Conservation (phyloP, 2,797 vertebrate genomes). For the Urophycis tenuis region DNA sequence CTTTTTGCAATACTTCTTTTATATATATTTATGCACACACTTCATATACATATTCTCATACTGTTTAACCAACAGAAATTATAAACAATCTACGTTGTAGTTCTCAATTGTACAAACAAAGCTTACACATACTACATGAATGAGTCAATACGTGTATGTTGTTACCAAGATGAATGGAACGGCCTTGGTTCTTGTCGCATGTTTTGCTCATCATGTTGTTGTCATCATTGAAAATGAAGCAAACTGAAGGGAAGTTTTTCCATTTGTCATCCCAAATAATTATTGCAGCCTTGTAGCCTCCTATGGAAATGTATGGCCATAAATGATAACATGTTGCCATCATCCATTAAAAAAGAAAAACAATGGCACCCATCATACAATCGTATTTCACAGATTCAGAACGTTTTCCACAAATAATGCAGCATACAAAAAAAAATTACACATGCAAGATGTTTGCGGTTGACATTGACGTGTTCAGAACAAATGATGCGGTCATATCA, state of each 20-base stretch:
- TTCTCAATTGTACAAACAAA: constrained; percentile 11
- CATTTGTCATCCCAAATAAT: no score
- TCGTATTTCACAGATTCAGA: constrained; percentile 39
- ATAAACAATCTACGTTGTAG: not conserved
- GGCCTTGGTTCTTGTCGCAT: no score
- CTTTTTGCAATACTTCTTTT: not conserved
- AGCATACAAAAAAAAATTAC: constrained; percentile 36
- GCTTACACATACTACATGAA: constrained; percentile 26
- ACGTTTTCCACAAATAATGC: constrained; percentile 46
- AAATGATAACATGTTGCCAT: constrained; percentile 18
- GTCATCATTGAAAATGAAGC: constrained; percentile 8
- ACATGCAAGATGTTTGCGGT: constrained; percentile 54
- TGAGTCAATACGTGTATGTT: constrained; percentile 18
- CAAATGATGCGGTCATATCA: constrained; percentile 40
- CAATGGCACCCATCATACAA: constrained; percentile 40
- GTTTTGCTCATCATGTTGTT: constrained; percentile 12
- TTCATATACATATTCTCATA: not conserved
- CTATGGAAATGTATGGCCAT: constrained; percentile 13
- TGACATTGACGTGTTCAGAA: constrained; percentile 28
- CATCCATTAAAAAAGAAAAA: constrained; percentile 38
- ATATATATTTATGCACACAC: not conserved
- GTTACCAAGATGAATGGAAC: not conserved
- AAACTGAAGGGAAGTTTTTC: not conserved
- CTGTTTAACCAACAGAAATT: not conserved
- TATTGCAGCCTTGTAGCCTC: not conserved